A percentile compares a stretch with the other conserved stretches of the same genome.
These are phyloP conservation scores for Drosophila jambulina DNA, from an alignment of 1,140 invertebrate genomes.

Conservation along the genomic window DNA sequence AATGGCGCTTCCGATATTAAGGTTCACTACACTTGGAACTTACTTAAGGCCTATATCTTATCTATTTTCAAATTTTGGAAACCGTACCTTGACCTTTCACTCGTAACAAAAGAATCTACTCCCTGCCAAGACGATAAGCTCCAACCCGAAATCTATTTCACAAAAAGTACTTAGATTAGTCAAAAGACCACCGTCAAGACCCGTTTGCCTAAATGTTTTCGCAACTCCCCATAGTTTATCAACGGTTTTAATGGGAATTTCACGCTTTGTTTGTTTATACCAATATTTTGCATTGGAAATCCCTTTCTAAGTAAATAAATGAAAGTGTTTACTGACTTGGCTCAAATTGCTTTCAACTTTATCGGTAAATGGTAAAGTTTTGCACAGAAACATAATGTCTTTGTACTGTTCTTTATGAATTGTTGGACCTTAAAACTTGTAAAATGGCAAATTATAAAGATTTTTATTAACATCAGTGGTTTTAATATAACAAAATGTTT, in stretches of 20 bases:
- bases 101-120: conserved; percentile 27
- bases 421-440: not conserved
- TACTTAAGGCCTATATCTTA: conserved; percentile 54
- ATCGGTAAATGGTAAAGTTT: conserved; percentile 51
- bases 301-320: conserved; percentile 34
- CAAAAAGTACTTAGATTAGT: conserved; percentile 23
- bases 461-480: not conserved
- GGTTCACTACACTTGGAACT: not conserved
- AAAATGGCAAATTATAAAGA: too few relatives aligned
- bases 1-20: conserved; percentile 16
- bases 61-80: conserved; percentile 29
- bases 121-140: conserved; percentile 41
- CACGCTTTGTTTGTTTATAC: conserved; percentile 38
- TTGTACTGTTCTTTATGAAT: conserved; percentile 44
- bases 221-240: conserved; percentile 45
- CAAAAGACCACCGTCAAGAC: conserved; percentile 17
- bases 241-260: conserved; percentile 51
- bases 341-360: conserved; percentile 37
- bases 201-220: conserved; percentile 13
- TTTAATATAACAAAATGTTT: not conserved
- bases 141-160: conserved; percentile 16
- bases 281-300: conserved; percentile 32
- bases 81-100: conserved; percentile 67
- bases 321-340: conserved; percentile 25
- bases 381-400: conserved; percentile 45